Evolutionary conservation across 2,113 vertebrate species (phyloP).

Genomic region (Sclerurus mexicanus): DNA sequence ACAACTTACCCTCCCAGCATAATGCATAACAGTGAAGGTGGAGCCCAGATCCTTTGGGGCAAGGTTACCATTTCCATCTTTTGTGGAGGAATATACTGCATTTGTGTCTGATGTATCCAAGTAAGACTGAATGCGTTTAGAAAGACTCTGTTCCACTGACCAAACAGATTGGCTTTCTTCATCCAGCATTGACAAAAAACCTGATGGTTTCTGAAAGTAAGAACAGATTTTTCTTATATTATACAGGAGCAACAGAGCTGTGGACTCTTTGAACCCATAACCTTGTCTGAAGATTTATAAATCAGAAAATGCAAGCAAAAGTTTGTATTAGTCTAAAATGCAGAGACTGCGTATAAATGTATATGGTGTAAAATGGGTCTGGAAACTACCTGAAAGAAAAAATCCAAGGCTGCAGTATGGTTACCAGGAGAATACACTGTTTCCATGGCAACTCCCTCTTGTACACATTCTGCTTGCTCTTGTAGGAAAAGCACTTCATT

Average conservation of each 20-base stretch:
- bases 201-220: conserved; percentile 86
- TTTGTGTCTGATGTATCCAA: conserved; percentile 79
- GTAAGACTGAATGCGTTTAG: conserved; percentile 85
- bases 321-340: background rate
- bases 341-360: background rate
- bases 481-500: conserved; percentile 90
- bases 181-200: conserved; percentile 87
- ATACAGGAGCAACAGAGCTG: background rate
- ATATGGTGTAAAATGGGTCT: background rate
- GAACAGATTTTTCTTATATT: background rate
- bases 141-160: conserved; percentile 83
- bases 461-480: conserved; percentile 90
- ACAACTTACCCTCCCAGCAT: conserved; percentile 85
- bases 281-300: background rate
- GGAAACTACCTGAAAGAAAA: conserved; percentile 91
- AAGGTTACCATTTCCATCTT: conserved; percentile 93
- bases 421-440: conserved; percentile 80
- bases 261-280: background rate
- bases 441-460: conserved; percentile 92
- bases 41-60: conserved; percentile 84
- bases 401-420: conserved; percentile 86
- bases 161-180: conserved; percentile 88
- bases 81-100: conserved; percentile 81
- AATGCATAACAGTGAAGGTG: conserved; percentile 88
- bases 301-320: background rate